Evolutionary conservation across 2,113 vertebrate species (phyloP), one percentile per base, ranked within the genome.

Genomic region (Callocephalon fimbriatum): DNA sequence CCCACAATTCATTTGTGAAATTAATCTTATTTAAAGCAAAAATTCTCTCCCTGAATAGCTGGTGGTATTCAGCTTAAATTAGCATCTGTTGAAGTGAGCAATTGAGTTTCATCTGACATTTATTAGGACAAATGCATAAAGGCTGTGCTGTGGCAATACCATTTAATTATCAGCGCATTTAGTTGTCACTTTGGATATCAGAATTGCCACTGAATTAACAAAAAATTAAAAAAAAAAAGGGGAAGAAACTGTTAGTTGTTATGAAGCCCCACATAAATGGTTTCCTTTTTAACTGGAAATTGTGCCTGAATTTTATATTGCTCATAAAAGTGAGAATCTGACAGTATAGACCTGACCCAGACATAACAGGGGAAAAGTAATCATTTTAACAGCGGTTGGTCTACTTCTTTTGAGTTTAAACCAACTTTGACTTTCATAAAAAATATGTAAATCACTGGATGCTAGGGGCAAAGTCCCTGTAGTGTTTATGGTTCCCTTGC

Each of bases 1-100:
- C 93, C 71, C 90, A 94, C 6, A 71, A 92, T 96, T 98, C 92
- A 96, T 95, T 96, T 96, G 63, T 81, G 94, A 94, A 86, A 84
- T 97, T 93, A 96, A 97, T 96, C 56, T 94, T 97, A 94, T 97
- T 98, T 97, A 97, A 97, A 97, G 92, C 31, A 96, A 95, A 97
- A 96, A 97, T 56, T 94, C 38, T 88, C 54, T 67, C 47, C 95
- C 80, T 91, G 83, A 95, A 93, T 97, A 98, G 92, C 91, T 93
- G 73, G 76, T 78, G 59, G 95, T 96, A 94, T 88, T 97, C 95
- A 96, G 66, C 77, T 97, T 97, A 97, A 98, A 98, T 98, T 97
- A 88, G 76, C 88, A 96, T 88, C 81, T 94, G 95, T 80, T 93
- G 76, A 97, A 97, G 81, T 96, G 95, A 97, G 74, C 79, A 94